Conservation (phyloP, 2,113 vertebrate species). For the Philantomba maxwellii region DNA sequence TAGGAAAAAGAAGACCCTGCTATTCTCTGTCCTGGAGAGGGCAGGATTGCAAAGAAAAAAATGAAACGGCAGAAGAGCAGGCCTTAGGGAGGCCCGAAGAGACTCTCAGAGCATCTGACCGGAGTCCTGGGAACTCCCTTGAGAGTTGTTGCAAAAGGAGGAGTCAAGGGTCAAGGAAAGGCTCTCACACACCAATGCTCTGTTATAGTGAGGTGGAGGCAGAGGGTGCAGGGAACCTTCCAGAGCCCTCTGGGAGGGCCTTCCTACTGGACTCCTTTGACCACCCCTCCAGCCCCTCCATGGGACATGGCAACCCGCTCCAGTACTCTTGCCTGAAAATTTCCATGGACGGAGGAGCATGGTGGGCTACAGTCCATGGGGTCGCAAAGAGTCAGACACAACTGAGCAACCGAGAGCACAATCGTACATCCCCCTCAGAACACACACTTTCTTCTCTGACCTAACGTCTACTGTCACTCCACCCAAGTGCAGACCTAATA, state of each 20-base stretch:
- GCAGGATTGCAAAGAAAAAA: not conserved
- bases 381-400: not conserved
- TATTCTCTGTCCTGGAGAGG: not conserved
- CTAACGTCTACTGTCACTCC: not conserved
- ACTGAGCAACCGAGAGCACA: not conserved
- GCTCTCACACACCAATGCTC: not conserved
- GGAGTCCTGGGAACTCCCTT: not conserved
- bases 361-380: not conserved
- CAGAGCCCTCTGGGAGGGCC: not conserved
- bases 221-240: not conserved
- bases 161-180: not conserved
- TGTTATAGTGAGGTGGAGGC: not conserved
- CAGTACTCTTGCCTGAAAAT: not conserved
- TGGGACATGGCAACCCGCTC: not conserved
- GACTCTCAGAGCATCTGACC: not conserved
- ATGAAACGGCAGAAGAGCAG: not conserved
- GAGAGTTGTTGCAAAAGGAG: not conserved
- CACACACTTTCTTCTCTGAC: not conserved
- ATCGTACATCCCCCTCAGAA: too few species aligned
- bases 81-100: not conserved
- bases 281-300: not conserved
- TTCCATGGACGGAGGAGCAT: not conserved
- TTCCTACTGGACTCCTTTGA: not conserved
- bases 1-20: not conserved
- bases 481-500: not conserved